Conservation (phyloP, 2,888 invertebrate genomes). For the Andrena marginata region DNA sequence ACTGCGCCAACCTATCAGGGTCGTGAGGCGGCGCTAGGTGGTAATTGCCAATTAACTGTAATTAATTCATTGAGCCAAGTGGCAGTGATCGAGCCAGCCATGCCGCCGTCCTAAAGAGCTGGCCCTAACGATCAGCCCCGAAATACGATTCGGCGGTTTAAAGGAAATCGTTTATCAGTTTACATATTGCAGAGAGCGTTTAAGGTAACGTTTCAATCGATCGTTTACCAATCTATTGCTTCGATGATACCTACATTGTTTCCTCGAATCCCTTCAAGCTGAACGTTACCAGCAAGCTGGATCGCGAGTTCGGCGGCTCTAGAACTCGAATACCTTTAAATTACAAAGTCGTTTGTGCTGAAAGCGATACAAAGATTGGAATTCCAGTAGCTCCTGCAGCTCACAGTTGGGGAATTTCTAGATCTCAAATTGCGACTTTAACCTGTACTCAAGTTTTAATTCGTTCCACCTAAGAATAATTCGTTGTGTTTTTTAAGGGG, state of each 20-base stretch:
- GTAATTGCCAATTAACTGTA: slow-evolving; percentile 81
- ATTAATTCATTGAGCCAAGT: slow-evolving; percentile 80
- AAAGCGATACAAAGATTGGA: too few species aligned
- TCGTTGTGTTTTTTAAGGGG: too few species aligned
- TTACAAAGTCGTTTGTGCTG: too few species aligned
- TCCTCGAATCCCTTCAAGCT: not conserved
- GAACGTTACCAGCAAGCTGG: not conserved
- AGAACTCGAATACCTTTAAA: too few species aligned
- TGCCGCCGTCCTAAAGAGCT: slow-evolving; percentile 41
- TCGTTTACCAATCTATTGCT: not conserved
- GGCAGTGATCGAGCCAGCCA: slow-evolving; percentile 65
- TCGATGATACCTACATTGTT: not conserved
- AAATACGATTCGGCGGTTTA: slow-evolving; percentile 49
- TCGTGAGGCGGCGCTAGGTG: slow-evolving; percentile 65
- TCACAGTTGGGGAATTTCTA: too few species aligned
- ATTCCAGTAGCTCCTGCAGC: too few species aligned
- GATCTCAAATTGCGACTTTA: too few species aligned
- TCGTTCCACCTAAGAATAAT: too few species aligned
- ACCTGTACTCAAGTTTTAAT: too few species aligned
- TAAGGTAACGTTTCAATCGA: slow-evolving; percentile 18
- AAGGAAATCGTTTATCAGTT: slow-evolving; percentile 46
- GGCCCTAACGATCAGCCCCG: slow-evolving; percentile 43
- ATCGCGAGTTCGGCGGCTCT: not conserved
- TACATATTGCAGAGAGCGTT: slow-evolving; percentile 17
- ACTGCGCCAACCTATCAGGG: slow-evolving; percentile 63